Base-by-base conservation (phyloP, 2,113 vertebrate species). In the Chaetodon auriga region DNA sequence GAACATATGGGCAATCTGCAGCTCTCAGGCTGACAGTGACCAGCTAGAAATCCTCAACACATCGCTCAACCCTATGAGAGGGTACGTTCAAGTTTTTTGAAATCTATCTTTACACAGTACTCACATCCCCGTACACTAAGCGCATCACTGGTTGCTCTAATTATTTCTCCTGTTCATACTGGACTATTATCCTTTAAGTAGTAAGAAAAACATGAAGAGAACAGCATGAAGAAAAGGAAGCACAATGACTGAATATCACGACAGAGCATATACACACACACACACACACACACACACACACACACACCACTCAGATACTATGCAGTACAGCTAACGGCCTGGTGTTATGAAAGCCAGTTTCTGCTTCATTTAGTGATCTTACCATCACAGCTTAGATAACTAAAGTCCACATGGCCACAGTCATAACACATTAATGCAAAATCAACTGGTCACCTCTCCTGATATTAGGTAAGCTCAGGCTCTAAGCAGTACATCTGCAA, bases 351-450 rank as follows among this genome's bases (percentile, higher is more conserved):
- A 36, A 80, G 75, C 25, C n/a, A 30, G 63, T 57, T 68, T 68
- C 35, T 14, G n/a, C 46, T 68, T 14, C 19, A 58, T 55, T 68
- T 49, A 49, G 12, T 38, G 23, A 45, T 49, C 38, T 53, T 55
- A 81, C 38, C 48, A 54, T 68, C 43, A 51, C 36, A 68, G 62
- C 74, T 74, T 73, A 68, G 45, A 77, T 63, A 73, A 81, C 53
- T 46, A 76, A 51, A 63, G 75, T 54, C n/a, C 53, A 58, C 48
- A 69, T 68, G 61, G 30, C 30, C 54, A 80, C 54, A 80, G 70
- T 65, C 64, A 54, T 51, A 82, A 82, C 68, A 63, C 7, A 2
- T 79, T 75, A 53, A 53, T 21, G 43, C 30, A 65, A 70, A 69
- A 58, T 53, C 43, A 70, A 54, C 60, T 43, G 25, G 45, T 11